Evolutionary conservation across 1,140 invertebrate genomes (phyloP).

Genomic region (Galleria mellonella): DNA sequence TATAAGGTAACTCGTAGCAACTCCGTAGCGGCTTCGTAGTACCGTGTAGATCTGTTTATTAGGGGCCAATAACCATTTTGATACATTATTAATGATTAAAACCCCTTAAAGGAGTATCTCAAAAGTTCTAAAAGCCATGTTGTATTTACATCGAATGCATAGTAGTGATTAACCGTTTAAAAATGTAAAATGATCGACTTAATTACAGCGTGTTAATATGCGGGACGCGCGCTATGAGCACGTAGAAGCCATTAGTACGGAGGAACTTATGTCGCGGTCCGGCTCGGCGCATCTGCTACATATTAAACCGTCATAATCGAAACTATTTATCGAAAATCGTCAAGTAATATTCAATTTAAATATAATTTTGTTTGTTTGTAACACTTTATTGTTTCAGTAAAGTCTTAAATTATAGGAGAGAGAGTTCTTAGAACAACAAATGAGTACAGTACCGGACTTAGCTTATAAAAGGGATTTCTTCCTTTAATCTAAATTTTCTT

Average conservation of each 20-base stretch:
- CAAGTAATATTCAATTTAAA: too few species aligned
- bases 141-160: conserved; percentile 27
- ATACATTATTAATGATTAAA: conserved; percentile 4
- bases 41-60: conserved; percentile 1
- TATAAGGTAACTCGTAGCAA: conserved; percentile 26
- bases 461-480: too few species aligned
- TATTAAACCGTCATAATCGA: conserved; percentile 9
- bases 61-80: conserved; percentile 1
- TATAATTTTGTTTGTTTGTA: background rate
- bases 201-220: conserved; percentile 36
- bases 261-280: conserved; percentile 11
- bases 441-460: too few species aligned
- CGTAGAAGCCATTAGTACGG: conserved; percentile 21
- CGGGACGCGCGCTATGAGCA: conserved; percentile 21
- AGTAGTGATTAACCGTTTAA: conserved; percentile 24
- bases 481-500: too few species aligned
- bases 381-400: background rate
- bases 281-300: conserved; percentile 7
- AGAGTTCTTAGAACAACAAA: too few species aligned
- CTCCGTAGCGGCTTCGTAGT: conserved; percentile 34
- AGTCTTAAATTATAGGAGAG: too few species aligned
- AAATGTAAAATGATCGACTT: conserved; percentile 26
- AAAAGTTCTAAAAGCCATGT: conserved; percentile 13
- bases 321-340: too few species aligned
- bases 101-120: background rate